These are phyloP conservation scores for Sminthurides aquaticus DNA, from an alignment of 2,888 invertebrate species.

Conservation along the genomic window DNA sequence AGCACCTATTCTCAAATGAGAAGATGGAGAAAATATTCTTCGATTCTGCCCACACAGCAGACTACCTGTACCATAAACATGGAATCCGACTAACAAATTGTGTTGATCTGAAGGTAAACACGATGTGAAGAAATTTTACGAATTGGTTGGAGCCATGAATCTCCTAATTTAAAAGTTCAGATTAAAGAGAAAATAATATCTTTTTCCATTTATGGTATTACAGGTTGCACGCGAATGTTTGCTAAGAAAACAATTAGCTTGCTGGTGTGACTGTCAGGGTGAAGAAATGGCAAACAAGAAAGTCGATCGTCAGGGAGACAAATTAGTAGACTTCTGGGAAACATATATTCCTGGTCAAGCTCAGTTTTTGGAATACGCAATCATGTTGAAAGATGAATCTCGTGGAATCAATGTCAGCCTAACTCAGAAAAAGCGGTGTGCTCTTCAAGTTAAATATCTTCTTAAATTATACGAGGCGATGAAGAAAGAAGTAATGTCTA, in stretches of 20 bases:
- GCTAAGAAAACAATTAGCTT: neutral
- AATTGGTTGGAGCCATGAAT: too few relatives aligned
- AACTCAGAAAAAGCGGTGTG: neutral
- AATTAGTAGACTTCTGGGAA: neutral
- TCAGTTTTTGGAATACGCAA: neutral
- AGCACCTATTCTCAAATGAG: neutral
- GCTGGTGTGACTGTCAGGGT: neutral
- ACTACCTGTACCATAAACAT: neutral
- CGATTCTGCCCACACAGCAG: neutral
- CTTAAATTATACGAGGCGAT: neutral
- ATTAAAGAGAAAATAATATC: too few relatives aligned
- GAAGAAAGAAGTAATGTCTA: neutral
- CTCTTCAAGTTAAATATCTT: neutral
- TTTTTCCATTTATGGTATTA: too few relatives aligned
- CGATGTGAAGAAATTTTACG: too few relatives aligned
- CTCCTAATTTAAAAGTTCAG: too few relatives aligned
- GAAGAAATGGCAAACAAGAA: neutral
- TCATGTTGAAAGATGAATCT: neutral
- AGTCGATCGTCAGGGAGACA: neutral
- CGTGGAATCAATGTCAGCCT: neutral
- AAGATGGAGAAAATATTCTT: neutral
- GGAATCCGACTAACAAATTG: neutral
- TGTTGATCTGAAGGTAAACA: neutral
- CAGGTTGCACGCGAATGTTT: neutral
- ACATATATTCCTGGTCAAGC: neutral